Evolutionary conservation across 2,797 vertebrate genomes (phyloP).

Genomic region (Lophotriccus pileatus): DNA sequence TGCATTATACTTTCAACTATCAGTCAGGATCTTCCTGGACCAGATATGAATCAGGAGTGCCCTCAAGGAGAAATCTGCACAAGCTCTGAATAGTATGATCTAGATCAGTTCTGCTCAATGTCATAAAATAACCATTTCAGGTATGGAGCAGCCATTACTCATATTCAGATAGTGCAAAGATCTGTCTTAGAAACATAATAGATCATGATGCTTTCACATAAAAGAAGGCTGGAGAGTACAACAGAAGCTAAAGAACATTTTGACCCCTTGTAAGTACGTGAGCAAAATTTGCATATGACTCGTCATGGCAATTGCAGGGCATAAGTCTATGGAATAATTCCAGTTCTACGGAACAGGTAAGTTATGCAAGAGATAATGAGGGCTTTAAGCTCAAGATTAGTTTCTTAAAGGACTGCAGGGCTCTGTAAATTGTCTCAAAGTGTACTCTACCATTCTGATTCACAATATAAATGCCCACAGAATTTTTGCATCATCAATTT

Average conservation of each 20-base stretch:
- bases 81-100: not conserved
- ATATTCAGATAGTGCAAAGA: not conserved
- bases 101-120: not conserved
- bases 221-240: not conserved
- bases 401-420: not conserved
- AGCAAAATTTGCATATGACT: not conserved
- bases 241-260: not conserved
- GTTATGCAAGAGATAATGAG: not conserved
- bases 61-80: not conserved
- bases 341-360: not conserved
- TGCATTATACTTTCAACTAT: not conserved
- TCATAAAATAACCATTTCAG: not conserved
- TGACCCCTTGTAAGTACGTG: not conserved
- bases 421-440: not conserved
- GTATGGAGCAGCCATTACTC: not conserved
- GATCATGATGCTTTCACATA: not conserved
- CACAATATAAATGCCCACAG: not conserved
- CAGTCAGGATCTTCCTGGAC: not conserved
- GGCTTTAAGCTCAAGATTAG: not conserved
- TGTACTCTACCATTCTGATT: not conserved
- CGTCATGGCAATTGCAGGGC: not conserved
- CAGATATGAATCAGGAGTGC: not conserved
- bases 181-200: not conserved
- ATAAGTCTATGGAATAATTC: slow-evolving; percentile 4
- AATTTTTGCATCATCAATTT: not conserved